Evolutionary conservation across 2,113 vertebrate species (phyloP).

Genomic region (Nesogale talazaci): DNA sequence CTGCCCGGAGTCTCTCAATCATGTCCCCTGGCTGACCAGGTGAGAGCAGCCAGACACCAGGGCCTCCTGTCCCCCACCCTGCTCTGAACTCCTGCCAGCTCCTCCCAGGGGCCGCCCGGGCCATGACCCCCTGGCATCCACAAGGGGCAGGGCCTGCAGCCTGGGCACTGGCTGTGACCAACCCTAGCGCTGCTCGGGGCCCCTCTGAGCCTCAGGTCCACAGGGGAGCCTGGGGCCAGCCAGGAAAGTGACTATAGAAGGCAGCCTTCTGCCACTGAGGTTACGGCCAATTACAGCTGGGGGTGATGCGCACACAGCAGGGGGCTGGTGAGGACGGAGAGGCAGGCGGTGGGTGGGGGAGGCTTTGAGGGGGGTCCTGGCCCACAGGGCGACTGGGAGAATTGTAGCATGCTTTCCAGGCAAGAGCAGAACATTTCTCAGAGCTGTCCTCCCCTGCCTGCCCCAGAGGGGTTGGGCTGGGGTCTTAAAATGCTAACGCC

Average conservation of each 20-base stretch:
- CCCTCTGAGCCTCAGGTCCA: neutral
- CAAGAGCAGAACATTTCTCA: neutral
- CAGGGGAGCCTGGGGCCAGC: neutral
- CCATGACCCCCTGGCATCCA: neutral
- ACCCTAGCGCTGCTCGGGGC: accelerated
- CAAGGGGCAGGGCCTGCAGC: neutral
- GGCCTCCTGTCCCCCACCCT: accelerated
- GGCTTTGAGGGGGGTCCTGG: neutral
- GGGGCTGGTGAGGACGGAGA: neutral
- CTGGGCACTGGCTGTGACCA: neutral
- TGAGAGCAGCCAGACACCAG: neutral
- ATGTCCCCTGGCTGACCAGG: accelerated
- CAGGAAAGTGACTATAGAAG: neutral
- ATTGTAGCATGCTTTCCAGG: too few relatives aligned
- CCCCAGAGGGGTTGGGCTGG: neutral
- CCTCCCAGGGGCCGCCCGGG: accelerated
- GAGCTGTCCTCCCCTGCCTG: accelerated
- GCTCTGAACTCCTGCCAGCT: neutral
- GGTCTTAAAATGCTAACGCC: neutral
- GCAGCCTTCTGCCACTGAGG: neutral
- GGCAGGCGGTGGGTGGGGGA: neutral
- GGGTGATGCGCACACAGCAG: neutral
- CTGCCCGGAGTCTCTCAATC: neutral
- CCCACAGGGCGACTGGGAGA: neutral
- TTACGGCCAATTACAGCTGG: neutral